phyloP scores from a whole-genome alignment of 2,888 invertebrate species.

The Pheosia tremula region DNA sequence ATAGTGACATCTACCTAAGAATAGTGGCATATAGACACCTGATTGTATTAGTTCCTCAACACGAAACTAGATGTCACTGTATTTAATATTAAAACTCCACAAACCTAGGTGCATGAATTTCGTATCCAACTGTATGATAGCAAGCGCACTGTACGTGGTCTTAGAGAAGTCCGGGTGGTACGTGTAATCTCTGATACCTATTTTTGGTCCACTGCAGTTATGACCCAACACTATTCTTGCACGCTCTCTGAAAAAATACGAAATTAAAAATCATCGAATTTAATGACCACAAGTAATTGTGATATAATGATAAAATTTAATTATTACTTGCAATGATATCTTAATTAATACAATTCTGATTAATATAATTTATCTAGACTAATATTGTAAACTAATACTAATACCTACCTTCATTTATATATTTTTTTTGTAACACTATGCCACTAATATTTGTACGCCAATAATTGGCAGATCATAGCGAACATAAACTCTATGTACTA shows the following conservation, averaged over 20 bases:
- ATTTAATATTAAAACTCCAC: background rate
- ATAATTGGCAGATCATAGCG: too few relatives aligned
- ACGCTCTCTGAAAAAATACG: conserved; percentile 27
- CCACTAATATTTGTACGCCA: too few relatives aligned
- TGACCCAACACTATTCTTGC: conserved; percentile 46
- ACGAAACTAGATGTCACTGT: background rate
- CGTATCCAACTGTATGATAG: conserved; percentile 48
- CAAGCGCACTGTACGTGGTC: conserved; percentile 41
- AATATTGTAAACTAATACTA: too few relatives aligned
- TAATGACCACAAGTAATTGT: background rate
- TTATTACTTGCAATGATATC: too few relatives aligned
- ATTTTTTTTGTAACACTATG: too few relatives aligned
- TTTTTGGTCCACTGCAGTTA: conserved; percentile 36
- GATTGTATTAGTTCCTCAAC: too few relatives aligned
- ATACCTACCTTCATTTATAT: too few relatives aligned
- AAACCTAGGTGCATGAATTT: conserved; percentile 19
- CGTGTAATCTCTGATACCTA: conserved; percentile 45
- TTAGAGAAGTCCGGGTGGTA: conserved; percentile 50
- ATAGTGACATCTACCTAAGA: background rate
- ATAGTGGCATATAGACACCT: background rate
- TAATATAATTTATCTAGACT: too few relatives aligned
- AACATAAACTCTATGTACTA: too few relatives aligned
- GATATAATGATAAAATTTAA: too few relatives aligned
- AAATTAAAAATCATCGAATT: background rate
- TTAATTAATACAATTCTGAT: too few relatives aligned